A percentile compares a stretch with the other conserved stretches of the same genome.
Conservation (phyloP, 2,797 vertebrate species). For the Syngnathus rostellatus region DNA sequence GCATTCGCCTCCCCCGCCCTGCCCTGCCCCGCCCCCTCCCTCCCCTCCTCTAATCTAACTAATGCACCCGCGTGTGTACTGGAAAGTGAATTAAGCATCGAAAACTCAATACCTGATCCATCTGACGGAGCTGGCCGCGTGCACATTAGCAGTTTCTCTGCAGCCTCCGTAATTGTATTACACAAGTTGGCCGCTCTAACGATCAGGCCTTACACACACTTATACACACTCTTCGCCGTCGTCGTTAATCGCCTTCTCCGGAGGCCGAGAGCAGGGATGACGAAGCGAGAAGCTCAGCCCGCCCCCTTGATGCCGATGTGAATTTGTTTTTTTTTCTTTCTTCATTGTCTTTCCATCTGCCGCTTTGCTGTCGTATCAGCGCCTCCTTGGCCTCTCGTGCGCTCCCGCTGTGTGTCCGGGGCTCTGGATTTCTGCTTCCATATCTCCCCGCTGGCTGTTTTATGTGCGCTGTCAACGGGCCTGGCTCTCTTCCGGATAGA, state of each 20-base stretch:
- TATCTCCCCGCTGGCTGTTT: background rate
- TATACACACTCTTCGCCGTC: constrained; percentile 75
- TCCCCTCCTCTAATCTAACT: constrained; percentile 79
- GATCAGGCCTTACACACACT: constrained; percentile 77
- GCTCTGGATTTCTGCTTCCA: constrained; percentile 35
- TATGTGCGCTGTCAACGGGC: constrained; percentile 53
- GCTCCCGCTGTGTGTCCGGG: constrained; percentile 50
- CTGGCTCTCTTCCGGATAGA: constrained; percentile 44
- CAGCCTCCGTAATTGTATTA: constrained; percentile 88
- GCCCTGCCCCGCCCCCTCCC: constrained; percentile 31
- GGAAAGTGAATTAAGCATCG: constrained; percentile 92
- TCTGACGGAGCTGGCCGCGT: constrained; percentile 80
- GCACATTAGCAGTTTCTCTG: constrained; percentile 85
- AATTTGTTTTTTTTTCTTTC: constrained; percentile 31
- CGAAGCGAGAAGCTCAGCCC: constrained; percentile 48
- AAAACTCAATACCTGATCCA: constrained; percentile 94
- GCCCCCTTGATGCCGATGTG: constrained; percentile 41
- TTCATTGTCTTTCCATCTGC: constrained; percentile 40
- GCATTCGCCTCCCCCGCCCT: constrained; percentile 54
- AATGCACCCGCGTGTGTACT: constrained; percentile 84
- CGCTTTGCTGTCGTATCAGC: constrained; percentile 47
- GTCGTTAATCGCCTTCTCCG: constrained; percentile 78
- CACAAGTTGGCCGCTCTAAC: constrained; percentile 82
- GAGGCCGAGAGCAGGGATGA: constrained; percentile 46
- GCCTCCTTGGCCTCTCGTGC: constrained; percentile 19